Base-by-base conservation (phyloP, 2,797 vertebrate species). In the Amniataba percoides region DNA sequence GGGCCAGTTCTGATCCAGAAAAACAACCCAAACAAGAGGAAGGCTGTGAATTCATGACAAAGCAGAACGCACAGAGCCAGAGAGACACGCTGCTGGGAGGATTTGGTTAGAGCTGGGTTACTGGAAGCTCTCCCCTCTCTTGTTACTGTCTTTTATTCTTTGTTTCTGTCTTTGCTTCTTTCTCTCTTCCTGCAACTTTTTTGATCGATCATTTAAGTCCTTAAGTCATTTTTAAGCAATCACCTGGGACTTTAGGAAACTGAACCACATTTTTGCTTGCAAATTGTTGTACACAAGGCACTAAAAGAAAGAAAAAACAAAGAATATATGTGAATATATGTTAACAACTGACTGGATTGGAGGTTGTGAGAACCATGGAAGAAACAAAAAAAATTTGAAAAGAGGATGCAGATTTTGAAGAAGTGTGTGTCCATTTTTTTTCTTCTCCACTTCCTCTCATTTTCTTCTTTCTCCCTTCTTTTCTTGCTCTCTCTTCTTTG, bases 31-130 rank as follows among this genome's bases (percentile, higher is more conserved):
- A 87, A 89, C 80, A 89, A 86, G 82, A 83, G 86, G 53, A 77
- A 66, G 80, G 86, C 84, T 89, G 89, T 87, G 88, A 88, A 93
- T 90, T 84, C 77, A 83, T 91, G 87, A 90, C 92, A 82, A 88
- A 89, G 91, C 90, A 89, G 82, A 92, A 88, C 67, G 31, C 66
- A 10, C 53, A 21, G 69, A 68, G 76, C 67, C 81, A 81, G 59
- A 83, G 72, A 77, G 74, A 66, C 71, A 12, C 63, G 31, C 79
- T 79, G 84, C 67, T 63, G 76, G 48, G 80, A 78, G 73, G 69
- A 46, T 72, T 81, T 27, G 48, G 62, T 78, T 57, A 6, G 56
- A 69, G 68, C 57, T 18, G 56, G 21, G 34, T 83, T 78, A 80
- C 75, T 72, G 65, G 64, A 74, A 79, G 57, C 21, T 52, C 59